These are phyloP conservation scores for Odiellus spinosus DNA, from an alignment of 2,888 invertebrate genomes.

Conservation along the genomic window DNA sequence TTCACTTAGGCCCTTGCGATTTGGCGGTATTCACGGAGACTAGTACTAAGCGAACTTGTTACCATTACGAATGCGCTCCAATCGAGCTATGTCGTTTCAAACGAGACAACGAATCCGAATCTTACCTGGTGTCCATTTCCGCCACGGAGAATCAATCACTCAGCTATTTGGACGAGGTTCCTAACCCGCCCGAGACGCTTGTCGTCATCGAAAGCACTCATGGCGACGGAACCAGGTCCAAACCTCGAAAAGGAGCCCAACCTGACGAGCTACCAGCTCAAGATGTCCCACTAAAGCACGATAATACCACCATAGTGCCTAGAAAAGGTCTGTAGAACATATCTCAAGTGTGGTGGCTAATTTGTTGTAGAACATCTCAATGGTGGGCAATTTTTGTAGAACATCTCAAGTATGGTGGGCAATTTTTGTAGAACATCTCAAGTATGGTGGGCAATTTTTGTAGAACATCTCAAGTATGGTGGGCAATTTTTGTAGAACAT, in stretches of 20 bases:
- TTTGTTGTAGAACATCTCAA: no score
- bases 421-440: no score
- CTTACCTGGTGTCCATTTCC: not conserved
- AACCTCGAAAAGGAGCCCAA: not conserved
- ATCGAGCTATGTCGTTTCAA: not conserved
- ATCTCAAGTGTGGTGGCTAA: no score
- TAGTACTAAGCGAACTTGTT: not conserved
- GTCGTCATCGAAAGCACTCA: not conserved
- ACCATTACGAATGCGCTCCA: not conserved
- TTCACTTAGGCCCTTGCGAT: no score
- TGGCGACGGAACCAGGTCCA: not conserved
- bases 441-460: no score
- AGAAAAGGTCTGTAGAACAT: conserved; percentile 31
- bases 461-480: no score
- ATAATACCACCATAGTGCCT: conserved; percentile 13
- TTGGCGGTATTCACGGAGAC: no score
- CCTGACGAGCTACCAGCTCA: conserved; percentile 2
- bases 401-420: no score
- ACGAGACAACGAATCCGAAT: not conserved
- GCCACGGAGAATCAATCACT: not conserved
- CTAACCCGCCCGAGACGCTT: not conserved
- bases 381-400: no score
- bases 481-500: no score
- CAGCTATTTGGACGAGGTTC: not conserved
- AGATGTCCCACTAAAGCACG: conserved; percentile 8